phyloP scores from a whole-genome alignment of 2,888 invertebrate genomes.

The Mythimna albipuncta region DNA sequence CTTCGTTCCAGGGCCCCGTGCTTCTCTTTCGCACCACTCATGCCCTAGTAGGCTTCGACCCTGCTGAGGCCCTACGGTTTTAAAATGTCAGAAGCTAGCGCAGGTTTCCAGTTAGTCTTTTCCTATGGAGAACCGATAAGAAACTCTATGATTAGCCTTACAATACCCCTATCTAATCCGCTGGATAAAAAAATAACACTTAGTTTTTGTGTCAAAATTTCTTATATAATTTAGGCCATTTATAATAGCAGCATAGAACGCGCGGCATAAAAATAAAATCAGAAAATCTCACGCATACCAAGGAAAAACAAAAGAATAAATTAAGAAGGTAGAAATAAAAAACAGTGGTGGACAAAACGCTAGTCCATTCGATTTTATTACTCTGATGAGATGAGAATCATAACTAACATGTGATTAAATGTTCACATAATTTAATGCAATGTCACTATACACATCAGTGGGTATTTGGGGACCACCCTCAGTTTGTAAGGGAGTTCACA shows the following conservation, averaged over 20 bases:
- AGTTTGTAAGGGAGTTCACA: slow-evolving; percentile 17
- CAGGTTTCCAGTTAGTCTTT: too few relatives aligned
- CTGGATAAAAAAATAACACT: too few relatives aligned
- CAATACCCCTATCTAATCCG: too few relatives aligned
- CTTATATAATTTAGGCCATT: slow-evolving; percentile 11
- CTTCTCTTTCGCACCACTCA: too few relatives aligned
- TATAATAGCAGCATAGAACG: slow-evolving; percentile 24
- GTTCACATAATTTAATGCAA: slow-evolving; percentile 27
- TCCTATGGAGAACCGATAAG: too few relatives aligned
- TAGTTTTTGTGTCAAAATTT: too few relatives aligned
- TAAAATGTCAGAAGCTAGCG: too few relatives aligned
- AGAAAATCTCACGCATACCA: neutral
- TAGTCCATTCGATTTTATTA: slow-evolving; percentile 47
- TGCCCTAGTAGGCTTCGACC: too few relatives aligned
- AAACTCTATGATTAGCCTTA: too few relatives aligned
- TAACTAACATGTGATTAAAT: slow-evolving; percentile 37
- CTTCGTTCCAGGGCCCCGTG: too few relatives aligned
- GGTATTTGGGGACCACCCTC: neutral
- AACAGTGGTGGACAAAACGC: slow-evolving; percentile 13
- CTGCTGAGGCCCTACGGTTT: too few relatives aligned
- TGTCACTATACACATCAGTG: slow-evolving; percentile 12
- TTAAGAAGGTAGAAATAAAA: slow-evolving; percentile 17
- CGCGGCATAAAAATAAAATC: slow-evolving; percentile 11
- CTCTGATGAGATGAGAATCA: slow-evolving; percentile 36
- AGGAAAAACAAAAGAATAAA: slow-evolving; percentile 42